Evolutionary conservation across 2,797 vertebrate species (phyloP).

Genomic region (Phataginus tetradactyla): DNA sequence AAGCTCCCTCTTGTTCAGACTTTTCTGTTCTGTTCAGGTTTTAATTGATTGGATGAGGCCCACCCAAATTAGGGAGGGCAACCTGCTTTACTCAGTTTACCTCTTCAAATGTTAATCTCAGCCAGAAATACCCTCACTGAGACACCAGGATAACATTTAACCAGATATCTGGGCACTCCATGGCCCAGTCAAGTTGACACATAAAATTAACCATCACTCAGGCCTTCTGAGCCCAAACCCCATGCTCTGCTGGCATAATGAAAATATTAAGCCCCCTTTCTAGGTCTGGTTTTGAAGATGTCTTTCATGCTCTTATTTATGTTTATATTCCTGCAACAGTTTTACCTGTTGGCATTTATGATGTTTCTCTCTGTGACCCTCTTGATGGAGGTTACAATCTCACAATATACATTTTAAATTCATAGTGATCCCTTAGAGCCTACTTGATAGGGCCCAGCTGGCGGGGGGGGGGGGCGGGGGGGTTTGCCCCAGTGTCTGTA

Average conservation of each 20-base stretch:
- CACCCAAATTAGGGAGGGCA: background rate
- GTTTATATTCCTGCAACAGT: background rate
- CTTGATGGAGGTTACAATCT: background rate
- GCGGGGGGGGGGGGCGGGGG: too few species aligned
- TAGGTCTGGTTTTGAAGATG: background rate
- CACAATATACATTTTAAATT: background rate
- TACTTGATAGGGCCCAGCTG: background rate
- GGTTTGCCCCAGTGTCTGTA: background rate
- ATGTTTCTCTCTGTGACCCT: background rate
- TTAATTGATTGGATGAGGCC: background rate
- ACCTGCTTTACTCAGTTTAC: background rate
- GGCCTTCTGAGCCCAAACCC: background rate
- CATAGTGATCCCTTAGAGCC: slow-evolving; percentile 1
- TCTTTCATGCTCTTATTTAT: background rate
- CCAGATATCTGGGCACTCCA: background rate
- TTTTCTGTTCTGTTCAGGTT: background rate
- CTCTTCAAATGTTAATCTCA: background rate
- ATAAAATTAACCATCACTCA: background rate
- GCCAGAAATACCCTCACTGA: background rate
- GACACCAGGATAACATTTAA: background rate
- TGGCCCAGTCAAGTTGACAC: background rate
- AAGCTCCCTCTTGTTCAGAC: background rate
- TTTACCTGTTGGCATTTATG: background rate
- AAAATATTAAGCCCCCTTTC: background rate
- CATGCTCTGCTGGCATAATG: background rate